Base-by-base conservation (phyloP, 2,797 vertebrate genomes). In the Forpus xanthops region DNA sequence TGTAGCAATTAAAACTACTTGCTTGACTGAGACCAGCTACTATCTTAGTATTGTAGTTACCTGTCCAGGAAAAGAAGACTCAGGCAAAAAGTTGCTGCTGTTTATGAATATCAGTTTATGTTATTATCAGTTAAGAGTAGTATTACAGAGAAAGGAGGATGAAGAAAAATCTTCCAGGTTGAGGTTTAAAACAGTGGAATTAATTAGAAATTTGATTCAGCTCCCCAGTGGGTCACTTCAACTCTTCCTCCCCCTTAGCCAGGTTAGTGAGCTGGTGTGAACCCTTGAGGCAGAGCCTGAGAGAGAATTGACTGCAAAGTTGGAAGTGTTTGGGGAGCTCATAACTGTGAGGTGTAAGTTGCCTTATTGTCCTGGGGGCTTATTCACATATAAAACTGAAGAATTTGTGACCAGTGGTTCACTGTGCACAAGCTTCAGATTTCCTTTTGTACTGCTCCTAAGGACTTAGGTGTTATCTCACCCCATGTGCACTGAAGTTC, bases 1-100 rank as follows among this genome's bases (percentile, higher is more conserved):
- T 89, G 25, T 58, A 75, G 68, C 72, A 75, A 62, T 94, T 94
- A 83, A 58, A 92, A 75, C 53, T 73, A 30, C 50, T 84, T 84
- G n/a, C 52, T 79, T 90, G 76, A 33, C 31, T 84, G 80, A 78
- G 58, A 8, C 18, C 16, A 66, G 37, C 33, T 45, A 28, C 28
- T 33, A 0, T 52, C 12, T 21, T 55, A 66, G 53, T 77, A 15
- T 21, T 27, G 55, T 39, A 52, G 47, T 31, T 73, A 3, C 65
- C 78, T 74, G 47, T 56, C 33, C 31, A 67, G 60, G 75, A 62
- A 70, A n/a, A 56, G n/a, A 68, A 4, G 15, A 23, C 3, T 35
- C 16, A 47, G n/a, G 45, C 42, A 39, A 39, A 80, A 70, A 42
- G 9, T 53, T 85, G 31, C 52, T 74, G 52, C 20, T 82, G 44